phyloP scores from a whole-genome alignment of 2,113 vertebrate genomes.

The Daubentonia madagascariensis region DNA sequence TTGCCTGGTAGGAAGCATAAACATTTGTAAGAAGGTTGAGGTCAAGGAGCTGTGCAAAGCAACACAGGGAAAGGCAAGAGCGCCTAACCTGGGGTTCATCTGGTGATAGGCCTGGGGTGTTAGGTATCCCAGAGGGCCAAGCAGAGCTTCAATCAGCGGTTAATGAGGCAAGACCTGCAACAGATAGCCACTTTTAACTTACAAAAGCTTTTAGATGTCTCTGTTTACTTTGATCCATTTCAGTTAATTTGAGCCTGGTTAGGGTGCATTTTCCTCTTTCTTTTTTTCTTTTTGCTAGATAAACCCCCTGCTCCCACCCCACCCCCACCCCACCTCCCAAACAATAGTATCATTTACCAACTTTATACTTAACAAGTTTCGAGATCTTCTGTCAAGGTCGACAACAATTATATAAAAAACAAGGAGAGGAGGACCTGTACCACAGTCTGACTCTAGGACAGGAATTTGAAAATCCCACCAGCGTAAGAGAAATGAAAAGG shows the following conservation, averaged over 20 bases:
- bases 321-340: slow-evolving; percentile 56
- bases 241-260: slow-evolving; percentile 86
- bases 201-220: slow-evolving; percentile 91
- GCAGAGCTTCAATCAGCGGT: slow-evolving; percentile 87
- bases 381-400: slow-evolving; percentile 83
- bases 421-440: slow-evolving; percentile 64
- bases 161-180: slow-evolving; percentile 91
- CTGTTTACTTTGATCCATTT: slow-evolving; percentile 92
- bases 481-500: slow-evolving; percentile 79
- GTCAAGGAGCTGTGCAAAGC: slow-evolving; percentile 75
- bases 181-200: slow-evolving; percentile 88
- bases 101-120: slow-evolving; percentile 76
- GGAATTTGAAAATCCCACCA: slow-evolving; percentile 78
- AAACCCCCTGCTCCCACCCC: slow-evolving; percentile 77
- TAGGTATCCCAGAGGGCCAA: slow-evolving; percentile 84
- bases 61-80: slow-evolving; percentile 66
- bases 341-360: slow-evolving; percentile 88
- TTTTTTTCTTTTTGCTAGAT: slow-evolving; percentile 66
- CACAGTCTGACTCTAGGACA: slow-evolving; percentile 60
- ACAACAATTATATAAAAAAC: slow-evolving; percentile 80
- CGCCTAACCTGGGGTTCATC: slow-evolving; percentile 79
- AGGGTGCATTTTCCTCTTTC: slow-evolving; percentile 70
- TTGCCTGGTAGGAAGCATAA: slow-evolving; percentile 71
- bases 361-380: slow-evolving; percentile 86
- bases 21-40: slow-evolving; percentile 78